Conservation (phyloP, 1,140 invertebrate species). For the Frieseomelitta varia region DNA sequence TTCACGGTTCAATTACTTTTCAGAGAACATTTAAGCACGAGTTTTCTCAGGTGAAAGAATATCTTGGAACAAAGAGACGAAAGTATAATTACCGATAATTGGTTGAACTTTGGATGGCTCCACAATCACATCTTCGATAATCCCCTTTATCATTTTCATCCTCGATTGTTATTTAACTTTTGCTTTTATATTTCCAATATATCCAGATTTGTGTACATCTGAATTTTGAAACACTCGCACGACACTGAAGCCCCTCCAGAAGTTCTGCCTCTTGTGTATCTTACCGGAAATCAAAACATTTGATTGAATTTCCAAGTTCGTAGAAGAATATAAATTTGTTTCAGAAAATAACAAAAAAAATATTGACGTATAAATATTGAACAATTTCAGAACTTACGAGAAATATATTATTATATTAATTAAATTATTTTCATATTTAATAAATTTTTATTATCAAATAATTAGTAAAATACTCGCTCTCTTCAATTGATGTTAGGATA, state of each 20-base stretch:
- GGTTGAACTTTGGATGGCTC: slow-evolving; percentile 72
- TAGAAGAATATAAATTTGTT: background rate
- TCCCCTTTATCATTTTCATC: slow-evolving; percentile 66
- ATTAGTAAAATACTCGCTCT: too few relatives aligned
- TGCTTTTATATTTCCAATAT: background rate
- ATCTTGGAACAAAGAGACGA: background rate
- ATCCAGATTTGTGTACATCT: background rate
- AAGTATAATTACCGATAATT: slow-evolving; percentile 69
- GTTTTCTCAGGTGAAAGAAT: background rate
- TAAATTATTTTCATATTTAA: too few relatives aligned
- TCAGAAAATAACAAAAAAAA: background rate
- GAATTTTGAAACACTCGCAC: slow-evolving; percentile 2
- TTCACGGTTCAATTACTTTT: background rate
- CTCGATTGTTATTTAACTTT: background rate
- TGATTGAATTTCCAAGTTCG: background rate
- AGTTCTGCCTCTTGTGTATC: background rate
- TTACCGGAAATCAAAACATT: background rate
- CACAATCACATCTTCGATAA: slow-evolving; percentile 72
- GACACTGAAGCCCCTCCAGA: background rate
- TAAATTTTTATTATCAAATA: too few relatives aligned
- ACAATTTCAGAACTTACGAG: background rate
- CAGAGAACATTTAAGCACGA: background rate
- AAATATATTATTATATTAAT: too few relatives aligned
- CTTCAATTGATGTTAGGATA: too few relatives aligned
- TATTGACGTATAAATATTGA: background rate